Conservation (phyloP, 1,140 invertebrate genomes). For the Trachelipus rathkii region DNA sequence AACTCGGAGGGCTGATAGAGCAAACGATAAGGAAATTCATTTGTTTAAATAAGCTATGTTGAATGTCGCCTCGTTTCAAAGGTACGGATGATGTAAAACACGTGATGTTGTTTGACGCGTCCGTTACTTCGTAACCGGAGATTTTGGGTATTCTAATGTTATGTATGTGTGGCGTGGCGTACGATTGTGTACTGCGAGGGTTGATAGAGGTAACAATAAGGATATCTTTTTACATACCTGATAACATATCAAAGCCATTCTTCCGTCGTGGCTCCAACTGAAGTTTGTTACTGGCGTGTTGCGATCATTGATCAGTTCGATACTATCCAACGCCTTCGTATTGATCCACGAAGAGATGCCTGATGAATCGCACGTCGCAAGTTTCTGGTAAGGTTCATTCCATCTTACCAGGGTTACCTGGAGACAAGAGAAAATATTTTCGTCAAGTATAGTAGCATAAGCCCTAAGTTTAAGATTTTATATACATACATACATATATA, state of each 20-base stretch:
- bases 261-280: conserved; percentile 96
- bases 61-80: too few relatives aligned
- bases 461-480: too few relatives aligned
- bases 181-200: too few relatives aligned
- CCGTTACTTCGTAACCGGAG: too few relatives aligned
- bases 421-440: background rate
- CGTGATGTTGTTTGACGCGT: too few relatives aligned
- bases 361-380: conserved; percentile 94
- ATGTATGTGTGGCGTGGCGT: too few relatives aligned
- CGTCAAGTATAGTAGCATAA: conserved; percentile 10
- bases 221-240: conserved; percentile 60
- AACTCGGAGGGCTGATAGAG: too few relatives aligned
- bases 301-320: conserved; percentile 96
- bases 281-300: conserved; percentile 95
- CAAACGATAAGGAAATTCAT: too few relatives aligned
- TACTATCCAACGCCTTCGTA: conserved; percentile 99
- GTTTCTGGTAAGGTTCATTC: conserved; percentile 98
- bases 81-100: too few relatives aligned
- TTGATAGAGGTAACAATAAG: too few relatives aligned
- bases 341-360: conserved; percentile 99
- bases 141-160: too few relatives aligned
- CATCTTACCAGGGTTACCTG: conserved; percentile 94
- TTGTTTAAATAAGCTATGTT: too few relatives aligned
- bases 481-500: conserved; percentile 19
- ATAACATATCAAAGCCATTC: conserved; percentile 97